Percentiles rank a stretch among this genome's conserved stretches.
phyloP scores from a whole-genome alignment of 2,888 invertebrate genomes.

The Tenthredo distinguenda region DNA sequence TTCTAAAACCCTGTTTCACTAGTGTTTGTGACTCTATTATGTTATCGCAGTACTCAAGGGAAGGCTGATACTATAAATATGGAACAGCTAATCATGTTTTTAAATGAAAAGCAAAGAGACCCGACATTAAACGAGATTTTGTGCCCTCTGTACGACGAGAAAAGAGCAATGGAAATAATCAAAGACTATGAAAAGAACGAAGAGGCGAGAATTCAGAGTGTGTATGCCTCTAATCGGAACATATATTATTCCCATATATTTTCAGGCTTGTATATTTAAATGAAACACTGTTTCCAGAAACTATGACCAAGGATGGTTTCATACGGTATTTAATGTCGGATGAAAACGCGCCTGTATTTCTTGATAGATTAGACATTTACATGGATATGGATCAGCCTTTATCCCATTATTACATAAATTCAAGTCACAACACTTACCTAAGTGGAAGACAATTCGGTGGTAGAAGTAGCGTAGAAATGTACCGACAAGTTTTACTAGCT shows the following conservation, averaged over 20 bases:
- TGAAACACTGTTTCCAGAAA: slow-evolving; percentile 80
- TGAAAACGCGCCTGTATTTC: slow-evolving; percentile 99
- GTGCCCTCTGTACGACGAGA: slow-evolving; percentile 97
- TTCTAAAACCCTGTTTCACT: neutral
- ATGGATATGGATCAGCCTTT: slow-evolving; percentile 99
- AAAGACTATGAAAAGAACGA: slow-evolving; percentile 94
- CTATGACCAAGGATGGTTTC: slow-evolving; percentile 96
- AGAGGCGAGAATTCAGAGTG: slow-evolving; percentile 86
- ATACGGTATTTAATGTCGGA: slow-evolving; percentile 99
- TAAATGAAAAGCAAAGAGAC: slow-evolving; percentile 98
- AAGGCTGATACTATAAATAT: slow-evolving; percentile 93
- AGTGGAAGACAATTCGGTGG: slow-evolving; percentile 98
- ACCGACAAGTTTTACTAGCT: slow-evolving; percentile 96
- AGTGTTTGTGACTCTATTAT: slow-evolving; percentile 29
- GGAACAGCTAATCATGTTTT: slow-evolving; percentile 93
- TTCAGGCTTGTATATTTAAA: slow-evolving; percentile 32
- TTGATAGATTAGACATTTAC: slow-evolving; percentile 97
- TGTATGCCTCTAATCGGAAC: slow-evolving; percentile 67
- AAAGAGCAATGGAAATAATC: slow-evolving; percentile 95
- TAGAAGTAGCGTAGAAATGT: slow-evolving; percentile 99
- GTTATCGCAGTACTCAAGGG: slow-evolving; percentile 88
- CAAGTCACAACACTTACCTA: slow-evolving; percentile 97
- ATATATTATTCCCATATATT: neutral
- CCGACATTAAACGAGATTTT: slow-evolving; percentile 99
- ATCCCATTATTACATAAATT: slow-evolving; percentile 99